A percentile compares a stretch with the other conserved stretches of the same genome.
Evolutionary conservation across 2,797 vertebrate genomes (phyloP).

Genomic region (Helarctos malayanus): DNA sequence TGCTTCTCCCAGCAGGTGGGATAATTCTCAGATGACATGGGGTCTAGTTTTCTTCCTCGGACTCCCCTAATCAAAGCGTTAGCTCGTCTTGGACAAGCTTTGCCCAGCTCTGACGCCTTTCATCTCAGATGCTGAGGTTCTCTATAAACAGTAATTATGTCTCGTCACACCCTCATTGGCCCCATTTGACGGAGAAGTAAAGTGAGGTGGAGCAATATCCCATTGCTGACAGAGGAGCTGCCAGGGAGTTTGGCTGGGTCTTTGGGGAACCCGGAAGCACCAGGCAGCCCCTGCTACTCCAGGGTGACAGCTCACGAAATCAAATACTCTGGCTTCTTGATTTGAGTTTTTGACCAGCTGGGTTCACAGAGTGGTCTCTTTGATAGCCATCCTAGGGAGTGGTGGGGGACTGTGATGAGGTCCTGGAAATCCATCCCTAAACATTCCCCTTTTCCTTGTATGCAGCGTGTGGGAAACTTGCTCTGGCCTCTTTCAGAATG

Average conservation of each 20-base stretch:
- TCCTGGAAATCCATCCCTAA: not conserved
- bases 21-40: conserved; percentile 45
- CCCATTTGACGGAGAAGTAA: conserved; percentile 71
- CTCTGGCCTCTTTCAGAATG: not conserved
- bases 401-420: not conserved
- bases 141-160: conserved; percentile 77
- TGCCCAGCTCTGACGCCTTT: conserved; percentile 65
- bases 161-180: not conserved
- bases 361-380: not conserved
- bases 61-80: conserved; percentile 64
- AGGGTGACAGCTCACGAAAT: not conserved
- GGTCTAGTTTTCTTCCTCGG: conserved; percentile 31
- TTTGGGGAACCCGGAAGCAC: not conserved
- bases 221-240: not conserved
- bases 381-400: not conserved
- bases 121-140: conserved; percentile 34
- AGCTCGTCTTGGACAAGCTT: conserved; percentile 53
- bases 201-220: conserved; percentile 53
- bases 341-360: not conserved
- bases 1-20: not conserved
- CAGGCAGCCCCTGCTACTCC: not conserved
- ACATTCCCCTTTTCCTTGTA: not conserved
- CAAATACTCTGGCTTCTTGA: not conserved
- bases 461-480: not conserved
- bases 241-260: not conserved